Percentiles rank a stretch among this genome's conserved stretches.
These are phyloP conservation scores for Alligator sinensis DNA, from an alignment of 2,113 vertebrate genomes.

Conservation along the genomic window DNA sequence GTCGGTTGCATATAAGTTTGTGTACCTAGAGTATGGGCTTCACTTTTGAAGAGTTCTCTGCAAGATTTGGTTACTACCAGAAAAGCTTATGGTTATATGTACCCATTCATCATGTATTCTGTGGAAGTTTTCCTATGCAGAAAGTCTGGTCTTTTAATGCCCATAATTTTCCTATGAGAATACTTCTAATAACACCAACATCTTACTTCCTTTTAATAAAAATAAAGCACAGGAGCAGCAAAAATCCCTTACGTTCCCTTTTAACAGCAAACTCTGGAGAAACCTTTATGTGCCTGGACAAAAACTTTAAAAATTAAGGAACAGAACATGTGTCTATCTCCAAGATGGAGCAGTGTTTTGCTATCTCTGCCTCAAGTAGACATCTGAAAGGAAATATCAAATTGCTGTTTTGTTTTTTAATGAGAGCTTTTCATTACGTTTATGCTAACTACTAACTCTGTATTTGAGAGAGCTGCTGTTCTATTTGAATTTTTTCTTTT, in stretches of 20 bases:
- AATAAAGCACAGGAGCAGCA: background rate
- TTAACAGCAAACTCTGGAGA: background rate
- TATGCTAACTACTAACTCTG: background rate
- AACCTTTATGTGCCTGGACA: background rate
- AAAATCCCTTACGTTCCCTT: constrained; percentile 20
- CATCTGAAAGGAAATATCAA: background rate
- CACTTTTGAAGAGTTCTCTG: background rate
- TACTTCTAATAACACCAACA: constrained; percentile 15
- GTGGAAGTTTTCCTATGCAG: constrained; percentile 38
- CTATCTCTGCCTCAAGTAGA: background rate
- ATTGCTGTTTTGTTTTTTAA: background rate
- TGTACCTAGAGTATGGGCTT: background rate
- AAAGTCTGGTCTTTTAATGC: constrained; percentile 23
- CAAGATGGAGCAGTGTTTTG: background rate
- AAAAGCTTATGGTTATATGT: constrained; percentile 1
- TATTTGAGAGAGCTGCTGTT: background rate
- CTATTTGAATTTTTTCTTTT: background rate
- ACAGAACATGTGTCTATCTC: background rate
- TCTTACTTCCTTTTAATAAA: constrained; percentile 10
- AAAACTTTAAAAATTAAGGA: constrained; percentile 10
- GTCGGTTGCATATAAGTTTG: background rate
- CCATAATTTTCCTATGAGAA: constrained; percentile 5
- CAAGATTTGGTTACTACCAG: constrained; percentile 23
- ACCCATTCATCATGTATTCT: constrained; percentile 54
- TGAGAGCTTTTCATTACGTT: background rate